These are phyloP conservation scores for Rhipidura dahli DNA, from an alignment of 2,113 vertebrate genomes.

Conservation along the genomic window DNA sequence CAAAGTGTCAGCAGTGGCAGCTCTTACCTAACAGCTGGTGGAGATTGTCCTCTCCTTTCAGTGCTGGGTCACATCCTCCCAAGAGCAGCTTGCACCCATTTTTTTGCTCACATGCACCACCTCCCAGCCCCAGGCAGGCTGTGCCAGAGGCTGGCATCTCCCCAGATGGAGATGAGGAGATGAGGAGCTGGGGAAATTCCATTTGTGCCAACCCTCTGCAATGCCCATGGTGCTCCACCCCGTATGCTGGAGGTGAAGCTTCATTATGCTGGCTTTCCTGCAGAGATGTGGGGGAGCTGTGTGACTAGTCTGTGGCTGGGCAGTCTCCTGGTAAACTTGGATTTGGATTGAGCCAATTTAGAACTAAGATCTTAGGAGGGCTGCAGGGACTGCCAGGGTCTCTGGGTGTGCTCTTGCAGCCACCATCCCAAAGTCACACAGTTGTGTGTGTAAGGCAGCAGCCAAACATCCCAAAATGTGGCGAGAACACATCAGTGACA, in stretches of 20 bases:
- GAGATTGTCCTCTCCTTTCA: background rate
- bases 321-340: background rate
- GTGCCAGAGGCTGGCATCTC: background rate
- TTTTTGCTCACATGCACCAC: background rate
- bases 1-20: background rate
- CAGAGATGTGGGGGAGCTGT: background rate
- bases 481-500: background rate
- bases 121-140: background rate
- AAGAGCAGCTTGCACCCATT: background rate
- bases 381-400: background rate
- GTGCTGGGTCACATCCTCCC: fast-evolving
- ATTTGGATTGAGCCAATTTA: background rate
- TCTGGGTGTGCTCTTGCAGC: background rate
- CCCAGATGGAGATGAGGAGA: background rate
- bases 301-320: background rate
- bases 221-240: background rate
- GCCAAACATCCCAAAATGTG: background rate
- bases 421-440: background rate
- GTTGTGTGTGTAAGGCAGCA: background rate
- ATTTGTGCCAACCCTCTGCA: background rate
- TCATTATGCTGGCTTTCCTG: background rate
- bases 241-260: background rate
- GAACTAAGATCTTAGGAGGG: background rate
- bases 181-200: background rate
- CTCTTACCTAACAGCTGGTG: background rate